A percentile compares a stretch with the other conserved stretches of the same genome.
Evolutionary conservation across 2,113 vertebrate genomes (phyloP).

Genomic region (Carollia perspicillata): DNA sequence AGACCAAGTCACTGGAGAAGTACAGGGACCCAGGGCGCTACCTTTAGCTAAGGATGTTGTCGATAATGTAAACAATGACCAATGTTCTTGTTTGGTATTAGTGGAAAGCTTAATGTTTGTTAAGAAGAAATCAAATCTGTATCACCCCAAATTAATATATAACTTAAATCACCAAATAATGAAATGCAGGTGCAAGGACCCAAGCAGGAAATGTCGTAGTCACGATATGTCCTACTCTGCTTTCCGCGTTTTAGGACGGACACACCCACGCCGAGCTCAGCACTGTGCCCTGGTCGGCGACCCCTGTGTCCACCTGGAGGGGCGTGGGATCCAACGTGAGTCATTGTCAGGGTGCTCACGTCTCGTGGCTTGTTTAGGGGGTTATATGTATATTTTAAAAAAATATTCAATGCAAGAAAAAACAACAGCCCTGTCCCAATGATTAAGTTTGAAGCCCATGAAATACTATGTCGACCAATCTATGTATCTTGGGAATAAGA

Average conservation of each 20-base stretch:
- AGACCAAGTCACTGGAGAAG: neutral
- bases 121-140: neutral
- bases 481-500: neutral
- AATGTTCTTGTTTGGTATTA: neutral
- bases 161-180: neutral
- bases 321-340: neutral
- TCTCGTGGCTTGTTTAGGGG: neutral
- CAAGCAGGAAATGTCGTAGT: neutral
- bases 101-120: neutral
- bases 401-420: neutral
- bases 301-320: neutral
- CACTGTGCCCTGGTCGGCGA: rapidly evolving
- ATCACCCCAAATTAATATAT: neutral
- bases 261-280: no score
- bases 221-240: neutral
- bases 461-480: neutral
- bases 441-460: neutral
- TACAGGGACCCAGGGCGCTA: neutral
- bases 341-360: neutral
- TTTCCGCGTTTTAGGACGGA: neutral
- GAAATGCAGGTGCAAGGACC: neutral
- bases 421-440: neutral
- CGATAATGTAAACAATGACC: neutral
- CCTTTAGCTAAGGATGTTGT: neutral
- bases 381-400: neutral